Evolutionary conservation across 2,797 vertebrate genomes (phyloP).

Genomic region (Labeo calbasu): DNA sequence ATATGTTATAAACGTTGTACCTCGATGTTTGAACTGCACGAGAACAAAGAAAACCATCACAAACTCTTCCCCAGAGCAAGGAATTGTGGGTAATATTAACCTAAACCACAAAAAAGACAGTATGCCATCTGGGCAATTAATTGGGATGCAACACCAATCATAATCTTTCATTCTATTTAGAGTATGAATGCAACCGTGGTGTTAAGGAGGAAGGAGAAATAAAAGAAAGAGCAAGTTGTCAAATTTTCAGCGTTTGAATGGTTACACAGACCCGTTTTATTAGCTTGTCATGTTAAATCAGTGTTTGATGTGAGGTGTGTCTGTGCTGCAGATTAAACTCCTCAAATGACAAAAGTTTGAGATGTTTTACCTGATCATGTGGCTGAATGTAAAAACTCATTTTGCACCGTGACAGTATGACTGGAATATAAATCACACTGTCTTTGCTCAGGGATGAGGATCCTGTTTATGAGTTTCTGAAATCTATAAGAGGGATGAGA

Average conservation of each 20-base stretch:
- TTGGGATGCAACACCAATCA: background rate
- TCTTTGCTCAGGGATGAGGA: constrained; percentile 67
- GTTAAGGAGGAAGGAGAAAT: background rate
- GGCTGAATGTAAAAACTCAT: constrained; percentile 34
- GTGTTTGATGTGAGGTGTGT: constrained; percentile 22
- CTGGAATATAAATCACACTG: constrained; percentile 53
- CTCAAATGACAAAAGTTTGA: constrained; percentile 32
- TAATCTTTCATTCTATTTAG: background rate
- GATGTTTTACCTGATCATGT: constrained; percentile 36
- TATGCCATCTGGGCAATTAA: background rate
- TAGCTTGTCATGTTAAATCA: constrained; percentile 28
- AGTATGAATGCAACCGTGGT: background rate
- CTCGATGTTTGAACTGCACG: background rate
- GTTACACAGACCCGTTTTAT: constrained; percentile 68
- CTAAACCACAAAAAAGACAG: background rate
- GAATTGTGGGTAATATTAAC: background rate
- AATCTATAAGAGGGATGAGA: constrained; percentile 18
- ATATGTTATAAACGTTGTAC: too few species aligned
- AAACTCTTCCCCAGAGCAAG: background rate
- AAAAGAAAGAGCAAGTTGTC: constrained; percentile 63
- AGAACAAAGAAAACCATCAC: background rate
- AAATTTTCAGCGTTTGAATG: constrained; percentile 64
- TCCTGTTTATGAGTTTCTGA: constrained; percentile 33
- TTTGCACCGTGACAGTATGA: background rate
- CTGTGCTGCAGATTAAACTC: constrained; percentile 41